phyloP scores from a whole-genome alignment of 2,797 vertebrate species.

The Parotocinclus haroldoi region DNA sequence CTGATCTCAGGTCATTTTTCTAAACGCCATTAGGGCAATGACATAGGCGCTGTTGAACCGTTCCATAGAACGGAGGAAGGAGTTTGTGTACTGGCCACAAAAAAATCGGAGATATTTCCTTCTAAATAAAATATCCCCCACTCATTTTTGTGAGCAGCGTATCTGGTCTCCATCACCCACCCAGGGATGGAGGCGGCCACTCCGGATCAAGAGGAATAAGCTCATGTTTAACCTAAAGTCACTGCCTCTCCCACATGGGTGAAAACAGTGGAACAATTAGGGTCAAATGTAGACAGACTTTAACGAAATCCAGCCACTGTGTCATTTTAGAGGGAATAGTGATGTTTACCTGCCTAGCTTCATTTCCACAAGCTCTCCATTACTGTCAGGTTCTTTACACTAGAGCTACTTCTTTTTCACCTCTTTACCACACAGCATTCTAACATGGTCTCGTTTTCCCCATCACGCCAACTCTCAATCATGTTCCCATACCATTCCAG shows the following conservation, averaged over 20 bases:
- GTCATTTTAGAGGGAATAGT: conserved; percentile 1
- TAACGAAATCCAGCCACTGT: neutral
- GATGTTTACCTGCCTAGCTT: conserved; percentile 14
- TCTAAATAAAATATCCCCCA: no score
- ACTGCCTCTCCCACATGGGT: neutral
- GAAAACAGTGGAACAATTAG: neutral
- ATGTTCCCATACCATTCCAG: conserved; percentile 21
- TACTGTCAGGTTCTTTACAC: conserved; percentile 2
- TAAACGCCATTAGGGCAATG: conserved; percentile 8
- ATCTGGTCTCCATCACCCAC: conserved; percentile 17
- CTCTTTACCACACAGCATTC: conserved; percentile 6
- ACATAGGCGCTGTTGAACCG: conserved; percentile 1
- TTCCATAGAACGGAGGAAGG: conserved; percentile 20
- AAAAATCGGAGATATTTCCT: no score
- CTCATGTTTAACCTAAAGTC: conserved; percentile 20
- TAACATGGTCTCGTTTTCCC: conserved; percentile 26
- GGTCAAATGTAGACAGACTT: conserved; percentile 14
- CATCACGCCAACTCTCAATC: conserved; percentile 25
- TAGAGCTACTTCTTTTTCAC: neutral
- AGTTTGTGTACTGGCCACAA: no score
- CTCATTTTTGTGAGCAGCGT: no score
- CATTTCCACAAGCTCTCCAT: conserved; percentile 15
- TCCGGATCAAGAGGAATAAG: conserved; percentile 22
- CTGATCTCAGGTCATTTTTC: conserved; percentile 8
- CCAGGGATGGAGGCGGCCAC: neutral